These are phyloP conservation scores for Meles meles DNA, from an alignment of 2,113 vertebrate genomes.

Conservation along the genomic window DNA sequence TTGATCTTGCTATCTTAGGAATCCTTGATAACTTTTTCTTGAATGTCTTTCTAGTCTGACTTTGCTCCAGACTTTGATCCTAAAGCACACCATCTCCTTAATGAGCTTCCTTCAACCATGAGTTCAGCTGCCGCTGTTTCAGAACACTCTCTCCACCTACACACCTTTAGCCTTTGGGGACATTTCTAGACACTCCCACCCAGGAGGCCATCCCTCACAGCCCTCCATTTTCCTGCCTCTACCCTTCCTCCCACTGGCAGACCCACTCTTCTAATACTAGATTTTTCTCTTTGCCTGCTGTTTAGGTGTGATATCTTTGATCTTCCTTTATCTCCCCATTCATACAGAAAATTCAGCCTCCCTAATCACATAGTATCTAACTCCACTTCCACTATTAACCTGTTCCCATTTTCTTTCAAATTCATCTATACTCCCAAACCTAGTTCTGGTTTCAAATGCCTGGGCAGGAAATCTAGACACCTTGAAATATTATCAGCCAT, in stretches of 20 bases:
- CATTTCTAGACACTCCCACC: not conserved
- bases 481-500: not conserved
- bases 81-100: not conserved
- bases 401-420: not conserved
- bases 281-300: not conserved
- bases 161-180: not conserved
- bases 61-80: not conserved
- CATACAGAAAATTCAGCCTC: not conserved
- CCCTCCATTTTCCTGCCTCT: not conserved
- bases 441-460: not conserved
- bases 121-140: not conserved
- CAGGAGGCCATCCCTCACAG: not conserved
- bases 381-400: not conserved
- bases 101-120: not conserved
- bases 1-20: not conserved
- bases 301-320: not conserved
- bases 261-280: not conserved
- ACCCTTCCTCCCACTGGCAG: not conserved
- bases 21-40: not conserved
- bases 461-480: not conserved
- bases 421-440: not conserved
- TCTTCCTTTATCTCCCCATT: not conserved
- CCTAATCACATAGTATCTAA: not conserved
- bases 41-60: not conserved
- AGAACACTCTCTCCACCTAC: not conserved